Percentiles rank a stretch among this genome's conserved stretches.
Conservation (phyloP, 1,140 invertebrate species). For the Drosophila neocordata region DNA sequence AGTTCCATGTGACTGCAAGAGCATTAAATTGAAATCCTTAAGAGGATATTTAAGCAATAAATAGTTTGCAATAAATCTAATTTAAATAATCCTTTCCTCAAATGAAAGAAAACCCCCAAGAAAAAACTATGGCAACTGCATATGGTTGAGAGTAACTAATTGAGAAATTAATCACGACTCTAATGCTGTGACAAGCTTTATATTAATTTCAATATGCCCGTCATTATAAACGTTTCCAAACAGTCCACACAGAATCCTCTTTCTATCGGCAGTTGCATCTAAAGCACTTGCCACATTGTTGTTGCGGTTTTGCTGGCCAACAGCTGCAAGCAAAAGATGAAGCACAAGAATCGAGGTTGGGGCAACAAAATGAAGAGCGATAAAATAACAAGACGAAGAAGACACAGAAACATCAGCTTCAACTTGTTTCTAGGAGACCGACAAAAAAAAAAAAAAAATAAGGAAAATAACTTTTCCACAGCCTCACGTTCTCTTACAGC, state of each 20-base stretch:
- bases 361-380: background rate
- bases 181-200: background rate
- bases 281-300: conserved; percentile 57
- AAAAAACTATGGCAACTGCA: too few species aligned
- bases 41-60: background rate
- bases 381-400: background rate
- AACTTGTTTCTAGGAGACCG: conserved; percentile 26
- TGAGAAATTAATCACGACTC: too few species aligned
- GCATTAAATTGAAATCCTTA: background rate
- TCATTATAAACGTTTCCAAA: background rate
- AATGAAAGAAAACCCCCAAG: too few species aligned
- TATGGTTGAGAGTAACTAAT: too few species aligned
- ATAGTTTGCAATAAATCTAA: too few species aligned
- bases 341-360: background rate
- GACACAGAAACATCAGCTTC: conserved; percentile 6
- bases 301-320: conserved; percentile 50
- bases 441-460: too few species aligned
- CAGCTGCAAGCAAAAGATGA: conserved; percentile 22
- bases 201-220: background rate
- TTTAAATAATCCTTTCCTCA: too few species aligned
- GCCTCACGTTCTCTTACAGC: conserved; percentile 33
- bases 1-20: background rate
- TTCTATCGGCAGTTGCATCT: conserved; percentile 47
- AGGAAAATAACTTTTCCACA: conserved; percentile 26
- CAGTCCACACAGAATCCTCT: background rate